Percentiles rank a stretch among this genome's conserved stretches.
These are phyloP conservation scores for Xiphophorus hellerii DNA, from an alignment of 2,113 vertebrate species.

Conservation along the genomic window DNA sequence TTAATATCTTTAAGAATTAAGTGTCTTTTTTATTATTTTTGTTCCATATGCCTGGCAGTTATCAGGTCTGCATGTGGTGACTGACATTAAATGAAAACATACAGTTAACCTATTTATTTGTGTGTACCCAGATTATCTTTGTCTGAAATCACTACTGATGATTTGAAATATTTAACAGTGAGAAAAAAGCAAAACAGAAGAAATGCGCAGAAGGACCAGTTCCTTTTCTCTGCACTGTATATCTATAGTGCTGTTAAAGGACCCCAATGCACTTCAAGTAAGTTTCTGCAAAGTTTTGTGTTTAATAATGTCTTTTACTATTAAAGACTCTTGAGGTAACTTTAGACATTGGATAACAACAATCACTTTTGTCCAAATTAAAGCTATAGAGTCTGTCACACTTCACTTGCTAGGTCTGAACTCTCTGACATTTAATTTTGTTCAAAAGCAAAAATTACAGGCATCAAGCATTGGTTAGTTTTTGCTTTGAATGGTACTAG, in stretches of 20 bases:
- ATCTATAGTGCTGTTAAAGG: neutral
- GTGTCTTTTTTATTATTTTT: too few species aligned
- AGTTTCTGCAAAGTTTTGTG: neutral
- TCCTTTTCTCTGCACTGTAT: neutral
- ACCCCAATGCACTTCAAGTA: neutral
- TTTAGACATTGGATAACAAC: neutral
- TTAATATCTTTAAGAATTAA: too few species aligned
- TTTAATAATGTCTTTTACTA: neutral
- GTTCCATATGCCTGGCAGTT: too few species aligned
- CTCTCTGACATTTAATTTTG: neutral
- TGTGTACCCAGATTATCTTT: too few species aligned
- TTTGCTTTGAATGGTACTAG: constrained; percentile 9
- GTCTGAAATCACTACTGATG: too few species aligned
- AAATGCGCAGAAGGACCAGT: neutral
- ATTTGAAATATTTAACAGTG: too few species aligned
- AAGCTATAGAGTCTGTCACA: neutral
- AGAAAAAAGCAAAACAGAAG: neutral
- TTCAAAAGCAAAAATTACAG: constrained; percentile 2
- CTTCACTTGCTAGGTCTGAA: neutral
- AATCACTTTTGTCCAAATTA: neutral
- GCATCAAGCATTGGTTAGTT: neutral
- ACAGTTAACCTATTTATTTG: too few species aligned
- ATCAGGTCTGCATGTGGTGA: too few species aligned
- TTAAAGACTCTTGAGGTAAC: neutral
- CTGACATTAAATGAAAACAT: too few species aligned